Percentiles rank a stretch among this genome's conserved stretches.
These are phyloP conservation scores for Prochilodus magdalenae DNA, from an alignment of 2,113 vertebrate species.

Conservation along the genomic window DNA sequence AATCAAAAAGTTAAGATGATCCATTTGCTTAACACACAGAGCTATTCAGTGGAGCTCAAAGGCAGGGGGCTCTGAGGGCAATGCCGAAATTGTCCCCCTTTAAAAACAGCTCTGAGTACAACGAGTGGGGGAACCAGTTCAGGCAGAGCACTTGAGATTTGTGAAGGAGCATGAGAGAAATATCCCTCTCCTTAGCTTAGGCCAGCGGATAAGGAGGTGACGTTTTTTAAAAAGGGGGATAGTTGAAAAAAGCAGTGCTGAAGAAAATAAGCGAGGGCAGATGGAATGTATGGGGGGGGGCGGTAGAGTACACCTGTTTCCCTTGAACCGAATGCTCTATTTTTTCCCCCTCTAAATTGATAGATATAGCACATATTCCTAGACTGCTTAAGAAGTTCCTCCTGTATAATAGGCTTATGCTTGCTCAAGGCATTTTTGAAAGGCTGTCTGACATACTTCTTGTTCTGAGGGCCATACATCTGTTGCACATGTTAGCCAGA, in stretches of 20 bases:
- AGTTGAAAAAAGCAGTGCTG: conserved; percentile 19
- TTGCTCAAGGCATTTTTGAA: conserved; percentile 41
- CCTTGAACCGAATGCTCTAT: conserved; percentile 11
- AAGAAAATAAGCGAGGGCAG: conserved; percentile 1
- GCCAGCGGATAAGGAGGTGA: conserved; percentile 28
- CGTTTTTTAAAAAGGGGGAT: conserved; percentile 7
- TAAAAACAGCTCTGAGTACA: conserved; percentile 55
- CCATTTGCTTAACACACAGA: conserved; percentile 83
- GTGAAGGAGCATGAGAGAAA: conserved; percentile 50
- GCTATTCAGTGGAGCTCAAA: conserved; percentile 78
- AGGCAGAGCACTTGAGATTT: conserved; percentile 53
- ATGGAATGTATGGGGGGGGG: conserved; percentile 16
- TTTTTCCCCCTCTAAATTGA: conserved; percentile 11
- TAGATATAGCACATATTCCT: conserved; percentile 31
- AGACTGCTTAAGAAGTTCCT: conserved; percentile 28
- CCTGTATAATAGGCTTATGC: conserved; percentile 38
- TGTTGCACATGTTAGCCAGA: conserved; percentile 41
- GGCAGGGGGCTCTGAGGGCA: conserved; percentile 66
- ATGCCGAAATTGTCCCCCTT: conserved; percentile 55
- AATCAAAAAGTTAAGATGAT: conserved; percentile 84
- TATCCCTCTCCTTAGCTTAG: conserved; percentile 33
- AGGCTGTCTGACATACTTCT: conserved; percentile 42
- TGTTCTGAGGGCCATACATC: conserved; percentile 43
- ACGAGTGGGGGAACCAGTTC: conserved; percentile 56
- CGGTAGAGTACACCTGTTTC: conserved; percentile 45